These are phyloP conservation scores for Drosophila carrolli DNA, from an alignment of 1,140 invertebrate genomes.

Conservation along the genomic window DNA sequence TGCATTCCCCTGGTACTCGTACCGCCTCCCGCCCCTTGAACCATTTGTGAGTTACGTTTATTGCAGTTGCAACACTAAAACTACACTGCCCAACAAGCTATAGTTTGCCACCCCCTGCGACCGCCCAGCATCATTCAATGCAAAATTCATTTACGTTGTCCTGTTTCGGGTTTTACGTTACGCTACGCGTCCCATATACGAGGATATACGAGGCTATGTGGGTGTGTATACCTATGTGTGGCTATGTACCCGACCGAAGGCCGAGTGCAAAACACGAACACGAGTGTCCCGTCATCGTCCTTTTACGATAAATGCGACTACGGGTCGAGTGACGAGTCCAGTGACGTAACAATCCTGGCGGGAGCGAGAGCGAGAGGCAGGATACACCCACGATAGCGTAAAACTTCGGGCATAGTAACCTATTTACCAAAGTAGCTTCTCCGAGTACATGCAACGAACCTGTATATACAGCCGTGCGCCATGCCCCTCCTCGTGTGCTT, in stretches of 20 bases:
- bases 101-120: neutral
- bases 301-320: slow-evolving; percentile 53
- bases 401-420: slow-evolving; percentile 81
- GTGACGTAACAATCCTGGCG: slow-evolving; percentile 68
- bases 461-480: slow-evolving; percentile 3
- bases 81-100: slow-evolving; percentile 1
- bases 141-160: slow-evolving; percentile 82
- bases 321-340: slow-evolving; percentile 29
- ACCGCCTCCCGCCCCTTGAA: neutral
- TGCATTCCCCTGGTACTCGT: slow-evolving; percentile 1
- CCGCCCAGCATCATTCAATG: slow-evolving; percentile 72
- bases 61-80: slow-evolving; percentile 16
- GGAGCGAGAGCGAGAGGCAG: slow-evolving; percentile 28
- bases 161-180: slow-evolving; percentile 77
- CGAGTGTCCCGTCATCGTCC: slow-evolving; percentile 48
- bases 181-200: slow-evolving; percentile 73
- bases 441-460: slow-evolving; percentile 1
- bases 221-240: neutral
- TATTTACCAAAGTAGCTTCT: slow-evolving; percentile 59
- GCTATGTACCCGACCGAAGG: neutral
- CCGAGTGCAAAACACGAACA: neutral
- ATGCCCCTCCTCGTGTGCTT: neutral
- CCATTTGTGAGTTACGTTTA: slow-evolving; percentile 8
- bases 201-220: slow-evolving; percentile 3
- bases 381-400: slow-evolving; percentile 66